Base-by-base conservation (phyloP, 2,113 vertebrate genomes). In the Ictidomys tridecemlineatus region DNA sequence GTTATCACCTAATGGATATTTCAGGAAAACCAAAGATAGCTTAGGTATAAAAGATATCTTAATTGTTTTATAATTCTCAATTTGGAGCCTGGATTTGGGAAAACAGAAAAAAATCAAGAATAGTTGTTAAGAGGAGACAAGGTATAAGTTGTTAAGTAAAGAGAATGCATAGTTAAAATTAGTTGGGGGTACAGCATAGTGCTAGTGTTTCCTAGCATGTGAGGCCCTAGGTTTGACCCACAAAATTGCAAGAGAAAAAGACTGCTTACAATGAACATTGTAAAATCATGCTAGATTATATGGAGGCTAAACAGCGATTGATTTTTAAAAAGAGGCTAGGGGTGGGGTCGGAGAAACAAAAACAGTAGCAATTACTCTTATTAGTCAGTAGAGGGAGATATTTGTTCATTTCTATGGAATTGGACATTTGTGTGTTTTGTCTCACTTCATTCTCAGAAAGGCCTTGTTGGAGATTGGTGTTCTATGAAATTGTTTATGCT, bases 61-160 rank as follows among this genome's bases (percentile, higher is more conserved):
- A 87, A 65, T 65, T 30, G 30, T 73, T 45, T 61, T 85, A 51
- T 69, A 83, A 58, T 85, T 89, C 37, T 79, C 76, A 93, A 91
- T 91, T 72, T 95, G 53, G 24, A 83, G n/a, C 18, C 74, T 91
- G 39, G 12, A 45, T 42, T 79, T 88, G 28, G 18, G 67, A 89
- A 85, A 74, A 39, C 56, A 58, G 13, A 2, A 65, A 87, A 78
- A 78, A 88, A 83, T 78, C 8, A 61, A 89, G 58, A 84, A 61
- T 89, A 34, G 8, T 37, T 94, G 32, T 82, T 70, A 72, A 58
- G 74, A 92, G 65, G 24, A 97, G 39, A 39, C 30, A 90, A 92
- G 14, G 67, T 72, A 13, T 51, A 89, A 77, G 51, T 77, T 20
- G 10, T 86, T 85, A 92, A 42, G 14, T 65, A 79, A 94, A 91